A percentile compares a stretch with the other conserved stretches of the same genome.
phyloP scores from a whole-genome alignment of 2,113 vertebrate species.

The Mirounga angustirostris region DNA sequence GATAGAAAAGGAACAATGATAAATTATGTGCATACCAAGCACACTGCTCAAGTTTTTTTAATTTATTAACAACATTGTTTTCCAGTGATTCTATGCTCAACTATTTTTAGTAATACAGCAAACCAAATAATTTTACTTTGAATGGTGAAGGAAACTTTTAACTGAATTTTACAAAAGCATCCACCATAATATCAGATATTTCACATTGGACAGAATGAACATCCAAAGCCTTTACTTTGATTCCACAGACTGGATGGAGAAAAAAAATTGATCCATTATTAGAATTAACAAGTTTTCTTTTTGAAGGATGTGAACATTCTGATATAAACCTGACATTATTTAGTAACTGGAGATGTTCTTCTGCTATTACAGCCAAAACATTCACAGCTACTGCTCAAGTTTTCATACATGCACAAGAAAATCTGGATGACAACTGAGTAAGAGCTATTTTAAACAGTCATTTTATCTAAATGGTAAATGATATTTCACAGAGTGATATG shows the following conservation, averaged over 20 bases:
- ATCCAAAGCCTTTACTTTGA: not conserved
- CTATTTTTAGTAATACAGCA: not conserved
- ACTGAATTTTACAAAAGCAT: slow-evolving; percentile 6
- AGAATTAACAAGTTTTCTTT: slow-evolving; percentile 37
- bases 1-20: not conserved
- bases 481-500: slow-evolving; percentile 1
- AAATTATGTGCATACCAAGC: not conserved
- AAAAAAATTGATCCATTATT: not conserved
- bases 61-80: not conserved
- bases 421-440: not conserved
- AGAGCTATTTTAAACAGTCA: slow-evolving; percentile 18
- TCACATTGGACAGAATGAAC: not conserved
- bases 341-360: not conserved
- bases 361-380: not conserved
- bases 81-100: not conserved
- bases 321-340: not conserved
- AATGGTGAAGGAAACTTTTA: not conserved
- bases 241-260: not conserved
- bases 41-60: not conserved
- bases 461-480: slow-evolving; percentile 66
- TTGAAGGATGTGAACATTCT: not conserved
- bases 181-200: not conserved
- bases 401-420: slow-evolving; percentile 43
- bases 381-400: not conserved
- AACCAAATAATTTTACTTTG: not conserved